Evolutionary conservation across 2,113 vertebrate genomes (phyloP).

Genomic region (Toxostoma redivivum): DNA sequence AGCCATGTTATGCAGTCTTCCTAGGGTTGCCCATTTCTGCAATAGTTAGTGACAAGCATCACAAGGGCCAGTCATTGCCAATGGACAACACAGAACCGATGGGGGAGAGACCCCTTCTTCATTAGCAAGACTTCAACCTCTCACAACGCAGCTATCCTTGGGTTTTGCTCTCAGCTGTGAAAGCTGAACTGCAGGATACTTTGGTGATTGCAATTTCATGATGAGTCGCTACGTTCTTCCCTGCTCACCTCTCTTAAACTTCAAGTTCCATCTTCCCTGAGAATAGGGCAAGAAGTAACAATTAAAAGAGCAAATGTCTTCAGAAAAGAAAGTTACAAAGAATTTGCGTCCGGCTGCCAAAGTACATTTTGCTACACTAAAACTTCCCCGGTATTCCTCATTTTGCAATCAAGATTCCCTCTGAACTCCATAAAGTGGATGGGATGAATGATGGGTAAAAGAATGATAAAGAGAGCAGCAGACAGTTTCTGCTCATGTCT

Average conservation of each 20-base stretch:
- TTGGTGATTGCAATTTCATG: conserved; percentile 62
- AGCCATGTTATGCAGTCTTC: background rate
- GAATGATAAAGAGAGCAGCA: conserved; percentile 55
- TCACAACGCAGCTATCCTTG: background rate
- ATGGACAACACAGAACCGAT: background rate
- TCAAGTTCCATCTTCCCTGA: conserved; percentile 76
- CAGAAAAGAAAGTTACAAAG: conserved; percentile 54
- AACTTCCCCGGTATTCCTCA: conserved; percentile 31
- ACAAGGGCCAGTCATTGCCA: conserved; percentile 2
- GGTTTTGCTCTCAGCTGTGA: conserved; percentile 7
- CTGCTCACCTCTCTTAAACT: conserved; percentile 50
- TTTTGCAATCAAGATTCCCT: conserved; percentile 59
- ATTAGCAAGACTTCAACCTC: background rate
- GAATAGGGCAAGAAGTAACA: conserved; percentile 76
- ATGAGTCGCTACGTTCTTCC: conserved; percentile 48
- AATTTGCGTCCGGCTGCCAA: conserved; percentile 44
- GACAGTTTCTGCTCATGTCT: conserved; percentile 39
- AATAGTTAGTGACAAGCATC: conserved; percentile 1
- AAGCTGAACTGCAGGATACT: conserved; percentile 61
- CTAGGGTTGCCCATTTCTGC: background rate
- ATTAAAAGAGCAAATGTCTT: conserved; percentile 65
- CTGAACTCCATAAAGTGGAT: conserved; percentile 53
- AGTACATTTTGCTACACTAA: conserved; percentile 64
- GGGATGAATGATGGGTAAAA: conserved; percentile 55
- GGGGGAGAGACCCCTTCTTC: conserved; percentile 22